Base-by-base conservation (phyloP, 2,113 vertebrate species). In the Lonchura striata region DNA sequence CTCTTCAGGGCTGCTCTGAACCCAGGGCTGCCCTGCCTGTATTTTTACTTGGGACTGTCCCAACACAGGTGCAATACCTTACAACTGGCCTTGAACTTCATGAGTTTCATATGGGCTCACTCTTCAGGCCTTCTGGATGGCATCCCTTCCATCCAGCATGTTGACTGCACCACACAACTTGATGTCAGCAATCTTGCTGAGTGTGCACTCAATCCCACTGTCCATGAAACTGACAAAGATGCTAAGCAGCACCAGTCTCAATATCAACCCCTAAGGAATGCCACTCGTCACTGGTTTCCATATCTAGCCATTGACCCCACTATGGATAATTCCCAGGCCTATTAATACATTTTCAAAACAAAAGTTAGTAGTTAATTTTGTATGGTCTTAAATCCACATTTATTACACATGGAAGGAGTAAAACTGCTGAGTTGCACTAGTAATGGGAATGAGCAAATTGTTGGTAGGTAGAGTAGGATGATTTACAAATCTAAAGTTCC, bases 161-260 rank as follows among this genome's bases (percentile, higher is more conserved):
- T 23, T 0, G 0, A 22, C 31, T 54, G 33, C 50, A 64, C 10
- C 57, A 64, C 35, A 10, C 14, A 56, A 30, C 21, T 42, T 49
- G 31, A 54, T 42, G 31, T 25, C 56, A 56, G 30, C 24, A 49
- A 22, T 25, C 30, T 25, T 56, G 35, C 31, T 27, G 42, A 80
- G 30, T 0, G 1, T 15, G 21, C 1, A 2, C 31, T 88, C 0
- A 0, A 35, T 57, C 42, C 31, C 4, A 1, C 66, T 35, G 14
- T 16, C 33, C 0, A 1, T 23, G 15, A 23, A 27, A 65, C 10
- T 18, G 10, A 57, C 35, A 50, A 72, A 50, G 50, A 20, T 28
- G 25, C 12, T 44, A 28, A 88, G 65, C 8, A 37, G 7, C 11
- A 10, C 7, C 0, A 0, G 18, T 42, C 27, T 63, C 35, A 31